Conservation (phyloP, 2,113 vertebrate genomes). For the Zapus hudsonius region DNA sequence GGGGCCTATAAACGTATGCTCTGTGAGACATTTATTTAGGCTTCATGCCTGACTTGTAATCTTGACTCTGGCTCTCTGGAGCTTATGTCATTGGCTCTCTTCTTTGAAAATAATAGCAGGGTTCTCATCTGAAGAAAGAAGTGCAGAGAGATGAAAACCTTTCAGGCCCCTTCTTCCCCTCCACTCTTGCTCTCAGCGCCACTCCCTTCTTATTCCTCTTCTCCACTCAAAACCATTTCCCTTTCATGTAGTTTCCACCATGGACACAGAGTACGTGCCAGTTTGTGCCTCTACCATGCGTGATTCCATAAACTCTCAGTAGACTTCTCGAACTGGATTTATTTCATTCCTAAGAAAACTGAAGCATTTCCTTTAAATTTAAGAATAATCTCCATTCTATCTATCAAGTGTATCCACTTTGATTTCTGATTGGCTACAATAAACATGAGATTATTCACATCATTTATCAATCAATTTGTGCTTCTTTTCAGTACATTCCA, state of each 20-base stretch:
- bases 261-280: neutral
- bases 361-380: neutral
- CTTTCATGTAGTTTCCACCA: neutral
- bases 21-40: neutral
- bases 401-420: neutral
- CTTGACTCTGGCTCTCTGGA: constrained; percentile 39
- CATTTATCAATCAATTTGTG: neutral
- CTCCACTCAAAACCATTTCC: no score
- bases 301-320: neutral
- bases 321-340: neutral
- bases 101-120: constrained; percentile 14
- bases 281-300: rapidly evolving
- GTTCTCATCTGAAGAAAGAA: constrained; percentile 16
- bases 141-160: neutral
- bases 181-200: neutral
- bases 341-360: neutral
- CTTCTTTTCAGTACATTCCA: neutral
- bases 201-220: no score
- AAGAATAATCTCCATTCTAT: neutral
- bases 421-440: neutral
- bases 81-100: constrained; percentile 1
- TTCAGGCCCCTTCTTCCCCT: neutral
- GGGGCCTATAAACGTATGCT: neutral
- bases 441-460: neutral
- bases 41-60: constrained; percentile 19